These are phyloP conservation scores for Polymixis lichenea DNA, from an alignment of 2,888 invertebrate species.

Conservation along the genomic window DNA sequence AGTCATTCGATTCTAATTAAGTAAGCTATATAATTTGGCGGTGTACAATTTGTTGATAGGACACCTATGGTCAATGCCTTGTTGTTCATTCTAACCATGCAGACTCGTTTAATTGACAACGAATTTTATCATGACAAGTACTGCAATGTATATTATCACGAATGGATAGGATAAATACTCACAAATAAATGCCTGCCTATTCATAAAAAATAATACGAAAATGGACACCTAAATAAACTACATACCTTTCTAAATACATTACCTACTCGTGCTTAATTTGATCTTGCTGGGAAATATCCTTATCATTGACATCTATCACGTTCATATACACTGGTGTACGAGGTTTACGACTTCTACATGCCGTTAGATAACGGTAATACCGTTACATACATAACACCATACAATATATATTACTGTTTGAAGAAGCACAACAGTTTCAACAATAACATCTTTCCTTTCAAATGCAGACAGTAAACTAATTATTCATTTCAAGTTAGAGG, in stretches of 20 bases:
- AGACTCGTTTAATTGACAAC: background rate
- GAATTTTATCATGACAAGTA: conserved; percentile 26
- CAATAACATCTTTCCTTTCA: conserved; percentile 9
- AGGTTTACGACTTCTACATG: conserved; percentile 35
- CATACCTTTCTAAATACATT: conserved; percentile 62
- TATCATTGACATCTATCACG: conserved; percentile 45
- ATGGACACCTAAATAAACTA: conserved; percentile 51
- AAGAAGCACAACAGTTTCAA: conserved; percentile 10
- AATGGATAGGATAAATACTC: conserved; percentile 35
- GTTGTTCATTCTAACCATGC: background rate
- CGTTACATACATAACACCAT: conserved; percentile 25
- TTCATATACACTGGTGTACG: conserved; percentile 35
- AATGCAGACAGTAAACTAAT: conserved; percentile 11
- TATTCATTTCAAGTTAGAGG: conserved; percentile 44
- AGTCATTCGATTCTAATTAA: background rate
- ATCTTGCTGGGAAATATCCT: conserved; percentile 50
- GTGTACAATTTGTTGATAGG: conserved; percentile 11
- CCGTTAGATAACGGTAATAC: conserved; percentile 40
- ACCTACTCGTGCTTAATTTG: conserved; percentile 53
- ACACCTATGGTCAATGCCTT: conserved; percentile 24
- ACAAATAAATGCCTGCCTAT: conserved; percentile 54
- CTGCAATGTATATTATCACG: conserved; percentile 51
- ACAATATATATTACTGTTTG: conserved; percentile 22
- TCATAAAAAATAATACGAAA: conserved; percentile 40
- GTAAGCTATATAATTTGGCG: background rate